Base-by-base conservation (phyloP, 2,888 invertebrate genomes). In the Hypolimnas misippus region DNA sequence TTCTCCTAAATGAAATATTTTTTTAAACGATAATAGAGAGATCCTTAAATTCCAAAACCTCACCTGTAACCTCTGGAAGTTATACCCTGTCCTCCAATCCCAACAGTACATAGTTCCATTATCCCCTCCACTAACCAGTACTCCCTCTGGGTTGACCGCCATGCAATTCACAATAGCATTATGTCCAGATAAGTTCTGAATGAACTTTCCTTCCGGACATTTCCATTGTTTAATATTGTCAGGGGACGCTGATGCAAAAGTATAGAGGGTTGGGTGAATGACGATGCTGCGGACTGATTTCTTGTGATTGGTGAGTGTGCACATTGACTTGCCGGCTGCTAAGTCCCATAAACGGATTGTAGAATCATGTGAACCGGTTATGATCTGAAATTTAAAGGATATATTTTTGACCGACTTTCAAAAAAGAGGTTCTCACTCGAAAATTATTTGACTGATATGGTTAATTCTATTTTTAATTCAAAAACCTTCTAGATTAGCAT, bases 141-240 rank as follows among this genome's bases (percentile, higher is more conserved):
- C 99, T 0, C 98, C 98, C 76, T 98, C 99, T 0, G 96, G 94
- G 89, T 99, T 99, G 5, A 97, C 96, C 0, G 98, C 98, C 87
- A 99, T 93, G 75, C 98, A 98, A 90, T 99, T 99, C 29, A 99
- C 95, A 70, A 99, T 99, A 0, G 99, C 97, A 84, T 98, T 99
- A 83, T 99, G 99, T 0, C 99, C 99, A 0, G 97, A 96, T 60
- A 99, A 92, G 83, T 99, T 99, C 98, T 99, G 99, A 59, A 99
- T 96, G 80, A 99, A 99, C 80, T 97, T 97, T 1, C 99, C 99
- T 75, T 99, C 98, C 0, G 99, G 99, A 78, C 98, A 98, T 82
- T 97, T 97, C 99, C 99, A 99, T 82, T 99, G 98, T 81, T 99
- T 99, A 69, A 99, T 98, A 81, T 99, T 99, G 83, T 99, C 99